phyloP scores from a whole-genome alignment of 2,888 invertebrate species.

The Himalopsyche japonica region DNA sequence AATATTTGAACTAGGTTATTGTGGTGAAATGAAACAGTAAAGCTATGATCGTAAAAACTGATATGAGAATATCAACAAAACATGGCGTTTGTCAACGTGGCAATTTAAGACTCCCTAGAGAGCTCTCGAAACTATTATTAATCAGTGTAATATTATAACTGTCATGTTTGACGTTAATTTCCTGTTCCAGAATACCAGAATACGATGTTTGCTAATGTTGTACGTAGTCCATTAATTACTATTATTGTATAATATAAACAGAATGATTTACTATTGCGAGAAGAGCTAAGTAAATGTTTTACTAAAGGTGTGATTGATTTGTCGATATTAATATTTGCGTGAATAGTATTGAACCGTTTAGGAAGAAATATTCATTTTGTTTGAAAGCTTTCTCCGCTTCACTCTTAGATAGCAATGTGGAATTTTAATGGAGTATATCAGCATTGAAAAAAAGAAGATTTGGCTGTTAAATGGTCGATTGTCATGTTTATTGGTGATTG shows the following conservation, averaged over 20 bases:
- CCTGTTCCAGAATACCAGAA: not conserved
- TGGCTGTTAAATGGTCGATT: no score
- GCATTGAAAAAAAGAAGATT: no score
- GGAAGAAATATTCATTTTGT: no score
- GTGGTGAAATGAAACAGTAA: not conserved
- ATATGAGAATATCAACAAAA: not conserved
- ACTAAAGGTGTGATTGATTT: not conserved
- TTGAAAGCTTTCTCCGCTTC: not conserved
- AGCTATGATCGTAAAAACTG: not conserved
- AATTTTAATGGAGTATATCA: no score
- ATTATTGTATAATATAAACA: not conserved
- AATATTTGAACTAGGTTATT: not conserved
- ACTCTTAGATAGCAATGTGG: no score
- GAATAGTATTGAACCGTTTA: no score
- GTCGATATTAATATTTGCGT: no score
- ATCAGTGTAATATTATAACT: not conserved
- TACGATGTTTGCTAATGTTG: not conserved
- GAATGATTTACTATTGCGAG: not conserved
- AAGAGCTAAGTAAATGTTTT: not conserved
- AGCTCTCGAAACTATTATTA: not conserved
- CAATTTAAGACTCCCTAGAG: not conserved
- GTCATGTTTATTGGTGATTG: no score
- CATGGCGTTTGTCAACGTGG: not conserved
- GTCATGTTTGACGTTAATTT: not conserved
- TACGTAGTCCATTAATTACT: not conserved